Evolutionary conservation across 2,888 invertebrate species (phyloP), one percentile per base, ranked within the genome.

Genomic region (Pollenia griseotomentosa): DNA sequence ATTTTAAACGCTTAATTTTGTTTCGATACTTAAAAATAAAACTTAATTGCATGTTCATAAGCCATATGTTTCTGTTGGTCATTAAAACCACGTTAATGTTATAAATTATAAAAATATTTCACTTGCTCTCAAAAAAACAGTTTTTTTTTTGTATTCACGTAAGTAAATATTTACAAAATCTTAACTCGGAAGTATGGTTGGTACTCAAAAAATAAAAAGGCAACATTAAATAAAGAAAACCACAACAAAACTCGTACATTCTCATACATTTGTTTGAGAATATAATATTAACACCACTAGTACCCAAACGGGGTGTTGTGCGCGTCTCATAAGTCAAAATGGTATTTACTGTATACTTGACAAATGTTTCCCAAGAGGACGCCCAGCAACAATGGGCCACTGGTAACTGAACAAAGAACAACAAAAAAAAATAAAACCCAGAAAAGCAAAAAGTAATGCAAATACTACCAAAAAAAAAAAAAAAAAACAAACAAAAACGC

Each of bases 361-460:
- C 86, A 86, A 86, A 86, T 86, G 86, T 71, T 75, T 86, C 86
- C 86, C 86, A 59, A 83, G 86, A 71, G 86, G 53, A 61, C 23
- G 82, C 68, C 68, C 74, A 70, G 16, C 68, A 82, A 85, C 77
- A 85, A 59, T 66, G 77, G 73, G 48, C 82, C 82, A 83, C 19
- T 61, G 59, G 46, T 46, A 77, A 63, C 12, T 61, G 42, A 42
- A 63, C 19, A 10, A 61, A n/a, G 7, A 63, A 14, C 23, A 82
- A 42, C 5, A 53, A 33, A 11, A 61, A 46, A 40, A 12, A 16
- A 44, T 8, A 42, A 12, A n/a, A 40, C 8, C 0, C 23, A 5
- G 5, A 23, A 57, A 11, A 40, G 53, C 5, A 53, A 73, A 53
- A 53, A 63, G 44, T 23, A 65, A 65, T 6, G 44, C 19, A 53